Evolutionary conservation across 1,140 invertebrate species (phyloP), one percentile per base, ranked within the genome.

Genomic region (Drosophila athabasca): DNA sequence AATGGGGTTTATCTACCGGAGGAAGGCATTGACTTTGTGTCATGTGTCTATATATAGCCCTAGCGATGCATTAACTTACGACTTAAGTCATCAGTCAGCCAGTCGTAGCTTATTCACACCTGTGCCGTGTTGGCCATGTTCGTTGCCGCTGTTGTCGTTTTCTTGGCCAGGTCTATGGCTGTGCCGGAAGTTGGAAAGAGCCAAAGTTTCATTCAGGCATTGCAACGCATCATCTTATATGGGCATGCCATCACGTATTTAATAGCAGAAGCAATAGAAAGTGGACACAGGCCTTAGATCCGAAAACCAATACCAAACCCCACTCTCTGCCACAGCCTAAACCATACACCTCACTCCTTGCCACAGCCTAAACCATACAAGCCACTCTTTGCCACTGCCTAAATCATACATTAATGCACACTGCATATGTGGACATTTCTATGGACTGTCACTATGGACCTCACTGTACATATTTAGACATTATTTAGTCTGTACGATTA

Each of bases 21-120:
- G 35, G 35, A 4, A 69, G 67, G 35, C 67, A 70, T 58, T 69
- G 67, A 70, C 67, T 64, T 46, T 44, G n/a, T 39, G 66, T 83
- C 80, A 85, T 85, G 19, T 39, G 31, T 46, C 80, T 84, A 84
- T 76, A 84, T 84, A 84, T 85, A 84, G 76, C 69, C 51, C n/a
- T 31, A 35, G 44, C 44, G 49, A 48, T 57, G 44, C 48, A 74
- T 41, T 60, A 46, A 48, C 48, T 39, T 13, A 35, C 62, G 52
- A 52, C 67, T 85, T 85, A 81, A 85, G 72, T 84, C 80, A 80
- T 78, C 70, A 62, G 45, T 67, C 24, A 13, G 46, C 17, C 75
- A 19, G 35, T 13, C 13, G 49, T 3, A 5, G 35, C 26, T 45
- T 43, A 44, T 45, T 57, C 51, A 68, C 52, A 65, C 60, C 55